Evolutionary conservation across 2,888 invertebrate genomes (phyloP), one percentile per base, ranked within the genome.

Genomic region (Nezara viridula): DNA sequence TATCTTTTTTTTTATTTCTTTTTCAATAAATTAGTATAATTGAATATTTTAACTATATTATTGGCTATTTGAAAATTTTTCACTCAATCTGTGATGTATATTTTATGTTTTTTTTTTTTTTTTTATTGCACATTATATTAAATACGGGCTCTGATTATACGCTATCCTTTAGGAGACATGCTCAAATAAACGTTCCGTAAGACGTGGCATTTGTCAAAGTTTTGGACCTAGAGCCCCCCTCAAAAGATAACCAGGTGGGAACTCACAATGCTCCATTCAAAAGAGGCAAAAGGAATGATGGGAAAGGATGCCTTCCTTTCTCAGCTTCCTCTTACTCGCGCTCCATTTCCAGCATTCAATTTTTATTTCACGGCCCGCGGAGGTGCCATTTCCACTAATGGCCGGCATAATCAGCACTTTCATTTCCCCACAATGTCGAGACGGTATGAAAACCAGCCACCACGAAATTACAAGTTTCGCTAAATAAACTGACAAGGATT

Each of bases 341-440:
- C 66, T 6, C 66, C 66, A 32, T 66, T 32, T 66, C 32, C 66
- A 66, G 32, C 66, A 66, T 66, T 66, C 66, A 32, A 32, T 66
- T 66, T 66, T 66, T 32, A 66, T 66, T 66, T 32, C 16, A 32
- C 5, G 66, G 9, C 14, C 32, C 66, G 19, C 32, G 32, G 66
- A 66, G 19, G 66, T 32, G 16, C 66, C 66, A 66, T 66, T 66
- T 32, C 32, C 66, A 66, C 32, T 66, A 66, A 66, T 66, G 66
- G 66, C 16, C 66, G 32, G 32, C 16, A 66, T 66, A 66, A 66
- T 66, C 66, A 66, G 66, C 32, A 37, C 66, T 66, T 32, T 66
- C 66, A 37, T 37, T 66, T 19, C 66, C n/a, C 66, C 16, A 24
- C 32, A 66, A 66, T 37, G 32, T 32, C 19, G 66, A 32, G 32